Base-by-base conservation (phyloP, 2,797 vertebrate genomes). In the Ambastaia sidthimunki region DNA sequence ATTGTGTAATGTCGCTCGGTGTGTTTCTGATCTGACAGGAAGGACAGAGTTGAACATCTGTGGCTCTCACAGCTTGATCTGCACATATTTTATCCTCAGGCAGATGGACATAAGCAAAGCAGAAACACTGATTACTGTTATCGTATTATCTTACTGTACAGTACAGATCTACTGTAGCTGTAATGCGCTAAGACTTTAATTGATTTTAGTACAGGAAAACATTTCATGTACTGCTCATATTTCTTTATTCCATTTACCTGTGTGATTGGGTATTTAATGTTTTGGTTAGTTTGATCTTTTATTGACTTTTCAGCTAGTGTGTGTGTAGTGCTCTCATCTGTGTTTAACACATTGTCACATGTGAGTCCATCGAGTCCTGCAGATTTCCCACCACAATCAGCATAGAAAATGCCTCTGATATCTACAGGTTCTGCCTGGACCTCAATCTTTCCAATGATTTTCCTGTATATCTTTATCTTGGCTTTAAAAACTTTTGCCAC, bases 21-120 rank as follows among this genome's bases (percentile, higher is more conserved):
- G 23, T 47, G 55, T 34, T 21, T 66, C 15, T 10, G 60, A 28
- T 71, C 34, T 70, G 57, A 34, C 25, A 44, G 55, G 72, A 62
- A 69, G 34, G 50, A 37, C 18, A 23, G 31, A 41, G 57, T 48
- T 21, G 57, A 57, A 60, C 80, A 76, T 76, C 59, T 65, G 74
- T 2, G 47, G 59, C 34, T 69, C 41, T 50, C 19, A 44, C 63
- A 70, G 73, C 54, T 54, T 71, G 52, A 15, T 59, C 41, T 23
- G 47, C 52, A n/a, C 63, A 74, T 65, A 79, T 72, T 79, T 80
- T 69, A 34, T 59, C 34, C 75, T 59, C 37, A 3, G 65, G 74
- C 65, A 57, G 52, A 76, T 69, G 74, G 65, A 59, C 65, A 59
- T 41, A 59, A 57, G 65, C 54, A 68, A 59, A 54, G 44, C 65